phyloP scores from a whole-genome alignment of 1,140 invertebrate species.

The Rhopalosiphum padi region DNA sequence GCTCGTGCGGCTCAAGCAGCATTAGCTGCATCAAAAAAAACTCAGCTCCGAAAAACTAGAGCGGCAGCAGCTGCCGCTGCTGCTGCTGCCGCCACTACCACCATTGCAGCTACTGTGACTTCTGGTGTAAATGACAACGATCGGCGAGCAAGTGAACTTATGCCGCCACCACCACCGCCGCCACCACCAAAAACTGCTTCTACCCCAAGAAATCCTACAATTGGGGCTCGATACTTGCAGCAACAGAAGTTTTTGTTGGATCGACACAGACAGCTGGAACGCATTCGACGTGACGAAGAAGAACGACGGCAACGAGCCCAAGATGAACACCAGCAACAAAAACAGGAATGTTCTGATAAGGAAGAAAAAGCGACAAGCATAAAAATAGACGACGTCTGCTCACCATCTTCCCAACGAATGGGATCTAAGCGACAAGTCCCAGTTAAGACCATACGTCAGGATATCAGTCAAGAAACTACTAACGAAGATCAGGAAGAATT shows the following conservation, averaged over 20 bases:
- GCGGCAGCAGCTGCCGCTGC: neutral
- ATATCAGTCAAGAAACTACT: neutral
- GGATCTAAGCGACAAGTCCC: neutral
- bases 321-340: neutral
- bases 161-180: conserved; percentile 22
- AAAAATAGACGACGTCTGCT: neutral
- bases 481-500: neutral
- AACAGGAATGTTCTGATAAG: neutral
- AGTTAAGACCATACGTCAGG: neutral
- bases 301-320: neutral
- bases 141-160: neutral
- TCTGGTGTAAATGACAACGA: neutral
- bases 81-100: neutral
- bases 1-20: neutral
- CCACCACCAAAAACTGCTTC: neutral
- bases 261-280: neutral
- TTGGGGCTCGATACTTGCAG: neutral
- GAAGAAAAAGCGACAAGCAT: neutral
- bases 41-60: neutral
- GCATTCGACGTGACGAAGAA: neutral
- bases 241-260: neutral
- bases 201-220: neutral
- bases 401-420: neutral
- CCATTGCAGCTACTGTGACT: neutral
- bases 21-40: conserved; percentile 4